Conservation (phyloP, 2,797 vertebrate genomes). For the Melanotaenia parkinsoni region DNA sequence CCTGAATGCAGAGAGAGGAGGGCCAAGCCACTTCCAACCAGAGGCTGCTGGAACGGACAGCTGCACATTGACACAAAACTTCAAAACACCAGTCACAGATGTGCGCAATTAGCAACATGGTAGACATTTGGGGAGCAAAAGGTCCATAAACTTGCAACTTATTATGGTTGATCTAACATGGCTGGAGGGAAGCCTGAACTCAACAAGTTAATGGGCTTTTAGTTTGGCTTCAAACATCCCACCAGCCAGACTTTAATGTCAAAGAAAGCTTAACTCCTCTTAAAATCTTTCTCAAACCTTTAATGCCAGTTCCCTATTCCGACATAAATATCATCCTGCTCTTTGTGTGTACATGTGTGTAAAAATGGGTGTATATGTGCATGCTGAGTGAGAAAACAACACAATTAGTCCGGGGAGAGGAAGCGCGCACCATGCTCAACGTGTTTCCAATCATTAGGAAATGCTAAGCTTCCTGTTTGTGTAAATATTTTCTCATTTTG, state of each 20-base stretch:
- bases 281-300: conserved; percentile 29
- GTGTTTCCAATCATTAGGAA: conserved; percentile 73
- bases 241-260: conserved; percentile 26
- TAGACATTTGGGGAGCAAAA: conserved; percentile 80
- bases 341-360: conserved; percentile 8
- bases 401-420: conserved; percentile 15
- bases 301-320: conserved; percentile 20
- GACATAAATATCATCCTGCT: background rate
- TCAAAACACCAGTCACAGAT: conserved; percentile 78
- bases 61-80: conserved; percentile 72
- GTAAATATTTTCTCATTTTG: conserved; percentile 76
- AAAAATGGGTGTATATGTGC: background rate
- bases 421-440: conserved; percentile 30
- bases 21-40: conserved; percentile 57
- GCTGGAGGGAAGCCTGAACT: conserved; percentile 61
- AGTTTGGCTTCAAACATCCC: conserved; percentile 50
- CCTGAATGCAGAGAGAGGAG: conserved; percentile 61
- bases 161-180: conserved; percentile 73
- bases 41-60: conserved; percentile 73
- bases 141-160: conserved; percentile 77
- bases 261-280: conserved; percentile 11
- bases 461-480: conserved; percentile 76
- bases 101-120: conserved; percentile 81
- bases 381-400: background rate
- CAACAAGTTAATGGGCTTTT: conserved; percentile 55